Evolutionary conservation across 2,888 invertebrate genomes (phyloP), one percentile per base, ranked within the genome.

Genomic region (Embidobia sp.): DNA sequence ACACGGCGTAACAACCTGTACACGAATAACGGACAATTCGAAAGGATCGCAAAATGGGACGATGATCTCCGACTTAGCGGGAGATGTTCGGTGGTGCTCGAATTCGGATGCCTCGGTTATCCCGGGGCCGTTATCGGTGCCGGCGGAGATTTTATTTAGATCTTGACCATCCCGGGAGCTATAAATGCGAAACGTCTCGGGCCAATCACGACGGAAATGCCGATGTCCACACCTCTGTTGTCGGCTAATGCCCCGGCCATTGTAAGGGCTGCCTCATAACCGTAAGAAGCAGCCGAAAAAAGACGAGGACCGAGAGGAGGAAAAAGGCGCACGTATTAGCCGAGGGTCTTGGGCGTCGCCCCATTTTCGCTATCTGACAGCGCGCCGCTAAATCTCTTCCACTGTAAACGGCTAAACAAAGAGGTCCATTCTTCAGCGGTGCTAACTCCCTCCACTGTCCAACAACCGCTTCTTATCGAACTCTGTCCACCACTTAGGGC

Each of bases 361-460:
- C 77, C 75, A 59, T 66, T 64, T 59, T 40, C 74, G 66, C 83
- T 86, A 85, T 86, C 80, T 83, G 86, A 85, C 85, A 86, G 83
- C 89, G 86, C 88, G 88, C 88, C 87, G 83, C 87, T 84, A 88
- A 89, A 89, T 89, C 89, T 88, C 88, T 88, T 86, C 86, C 86
- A 86, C 88, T 86, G 86, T 89, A 89, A 89, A 89, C 89, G 89
- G 88, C 89, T 89, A 89, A 89, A 89, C 89, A 89, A 89, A 89
- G 88, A 88, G 87, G 85, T 88, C 86, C 83, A 88, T 89, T 88
- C 88, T 89, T 88, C 83, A 85, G 81, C 81, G 73, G 66, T 79
- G 59, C 79, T 78, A 57, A 79, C 81, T 76, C 80, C 81, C 81
- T 48, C 53, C 77, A 69, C 37, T 79, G 74, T 77, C 67, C 63